Evolutionary conservation across 2,797 vertebrate species (phyloP).

Genomic region (Chromis chromis): DNA sequence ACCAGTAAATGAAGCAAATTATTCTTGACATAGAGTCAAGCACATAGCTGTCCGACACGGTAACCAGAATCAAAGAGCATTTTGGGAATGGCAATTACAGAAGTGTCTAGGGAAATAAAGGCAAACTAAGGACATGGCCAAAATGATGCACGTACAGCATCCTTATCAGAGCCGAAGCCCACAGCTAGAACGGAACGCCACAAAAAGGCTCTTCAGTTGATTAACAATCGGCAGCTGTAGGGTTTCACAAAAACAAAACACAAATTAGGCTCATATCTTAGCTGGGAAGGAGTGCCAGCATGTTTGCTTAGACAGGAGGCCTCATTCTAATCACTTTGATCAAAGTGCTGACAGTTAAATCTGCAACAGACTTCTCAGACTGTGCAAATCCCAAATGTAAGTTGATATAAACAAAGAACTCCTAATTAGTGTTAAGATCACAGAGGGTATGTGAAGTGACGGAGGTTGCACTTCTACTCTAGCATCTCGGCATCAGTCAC

Average conservation of each 20-base stretch:
- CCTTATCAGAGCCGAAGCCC: conserved; percentile 27
- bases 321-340: conserved; percentile 75
- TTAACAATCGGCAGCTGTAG: conserved; percentile 48
- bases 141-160: conserved; percentile 44
- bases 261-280: conserved; percentile 59
- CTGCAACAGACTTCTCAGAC: conserved; percentile 61
- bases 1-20: conserved; percentile 57
- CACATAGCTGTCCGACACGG: conserved; percentile 41
- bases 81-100: conserved; percentile 57
- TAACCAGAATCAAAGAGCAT: conserved; percentile 64
- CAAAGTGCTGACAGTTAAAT: conserved; percentile 74
- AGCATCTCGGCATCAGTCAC: conserved; percentile 40
- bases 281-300: conserved; percentile 33
- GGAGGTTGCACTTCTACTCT: conserved; percentile 51
- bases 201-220: conserved; percentile 40
- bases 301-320: conserved; percentile 67
- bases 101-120: conserved; percentile 46
- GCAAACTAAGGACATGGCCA: conserved; percentile 42
- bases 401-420: conserved; percentile 75
- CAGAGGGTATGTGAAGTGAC: conserved; percentile 47
- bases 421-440: conserved; percentile 73
- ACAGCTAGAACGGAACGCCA: conserved; percentile 9
- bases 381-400: conserved; percentile 69
- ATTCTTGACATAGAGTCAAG: conserved; percentile 66
- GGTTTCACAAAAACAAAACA: conserved; percentile 62